phyloP scores from a whole-genome alignment of 2,113 vertebrate species.

The Callipepla squamata region DNA sequence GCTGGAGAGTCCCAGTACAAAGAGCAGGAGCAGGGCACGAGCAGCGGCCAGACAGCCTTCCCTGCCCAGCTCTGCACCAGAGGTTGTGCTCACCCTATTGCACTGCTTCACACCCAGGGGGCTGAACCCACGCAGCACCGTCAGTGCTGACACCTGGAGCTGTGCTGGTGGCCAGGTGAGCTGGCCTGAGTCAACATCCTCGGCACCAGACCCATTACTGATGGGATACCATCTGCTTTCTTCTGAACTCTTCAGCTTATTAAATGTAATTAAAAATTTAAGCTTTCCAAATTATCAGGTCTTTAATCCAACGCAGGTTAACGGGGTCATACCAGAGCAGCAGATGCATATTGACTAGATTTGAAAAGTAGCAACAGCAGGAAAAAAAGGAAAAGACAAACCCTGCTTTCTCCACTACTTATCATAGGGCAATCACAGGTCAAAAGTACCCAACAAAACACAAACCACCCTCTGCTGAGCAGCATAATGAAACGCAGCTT shows the following conservation, averaged over 20 bases:
- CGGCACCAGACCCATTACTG: too few relatives aligned
- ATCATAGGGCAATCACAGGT: neutral
- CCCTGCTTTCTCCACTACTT: neutral
- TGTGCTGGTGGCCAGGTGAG: neutral
- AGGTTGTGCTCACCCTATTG: fast-evolving
- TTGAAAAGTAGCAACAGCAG: neutral
- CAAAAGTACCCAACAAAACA: neutral
- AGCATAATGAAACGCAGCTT: neutral
- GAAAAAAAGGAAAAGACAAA: neutral
- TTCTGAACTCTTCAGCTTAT: neutral
- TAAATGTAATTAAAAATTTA: neutral
- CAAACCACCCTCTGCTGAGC: slow-evolving; percentile 2
- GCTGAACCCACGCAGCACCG: neutral
- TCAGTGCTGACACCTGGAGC: fast-evolving
- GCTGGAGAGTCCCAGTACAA: neutral
- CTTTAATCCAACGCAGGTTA: neutral
- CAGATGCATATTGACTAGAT: too few relatives aligned
- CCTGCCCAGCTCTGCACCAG: neutral
- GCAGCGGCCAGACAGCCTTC: neutral
- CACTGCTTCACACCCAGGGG: neutral
- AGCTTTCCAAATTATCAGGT: neutral
- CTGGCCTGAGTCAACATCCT: neutral
- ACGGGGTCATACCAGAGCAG: neutral
- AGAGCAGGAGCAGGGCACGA: neutral
- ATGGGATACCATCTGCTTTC: neutral